phyloP scores from a whole-genome alignment of 2,797 vertebrate species.

The Eurystomus glaucurus region DNA sequence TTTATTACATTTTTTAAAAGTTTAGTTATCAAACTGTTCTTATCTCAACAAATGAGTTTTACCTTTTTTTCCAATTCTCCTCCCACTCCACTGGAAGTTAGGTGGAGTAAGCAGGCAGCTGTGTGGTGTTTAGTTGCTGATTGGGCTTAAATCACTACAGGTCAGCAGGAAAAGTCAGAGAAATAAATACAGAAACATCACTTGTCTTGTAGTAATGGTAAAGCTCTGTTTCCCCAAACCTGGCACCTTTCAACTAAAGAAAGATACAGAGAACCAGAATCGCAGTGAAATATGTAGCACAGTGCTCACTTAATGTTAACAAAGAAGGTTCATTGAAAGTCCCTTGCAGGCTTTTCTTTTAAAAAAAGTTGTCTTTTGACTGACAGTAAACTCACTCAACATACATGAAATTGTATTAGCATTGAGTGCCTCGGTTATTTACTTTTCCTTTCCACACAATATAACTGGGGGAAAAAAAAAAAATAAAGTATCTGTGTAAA shows the following conservation, averaged over 20 bases:
- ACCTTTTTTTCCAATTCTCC: too few relatives aligned
- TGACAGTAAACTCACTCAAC: constrained; percentile 30
- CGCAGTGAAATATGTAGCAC: background rate
- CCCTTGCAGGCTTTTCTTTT: background rate
- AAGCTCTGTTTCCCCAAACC: background rate
- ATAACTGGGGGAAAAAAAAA: background rate
- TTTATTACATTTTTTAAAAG: too few relatives aligned
- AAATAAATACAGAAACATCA: background rate
- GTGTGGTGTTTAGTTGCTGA: too few relatives aligned
- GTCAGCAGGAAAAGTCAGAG: background rate
- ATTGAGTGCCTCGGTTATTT: constrained; percentile 25
- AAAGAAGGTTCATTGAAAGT: constrained; percentile 2
- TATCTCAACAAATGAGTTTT: too few relatives aligned
- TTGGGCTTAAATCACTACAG: background rate
- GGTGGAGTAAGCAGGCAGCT: too few relatives aligned
- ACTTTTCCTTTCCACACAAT: constrained; percentile 19
- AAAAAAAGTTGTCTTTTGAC: constrained; percentile 31
- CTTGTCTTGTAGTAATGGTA: background rate
- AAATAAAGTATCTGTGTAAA: background rate
- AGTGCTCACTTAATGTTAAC: background rate
- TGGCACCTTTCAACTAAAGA: background rate
- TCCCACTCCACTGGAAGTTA: too few relatives aligned
- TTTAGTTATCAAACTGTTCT: too few relatives aligned
- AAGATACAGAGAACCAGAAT: background rate
- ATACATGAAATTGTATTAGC: constrained; percentile 41